Evolutionary conservation across 2,888 invertebrate genomes (phyloP).

Genomic region (Fragum whitleyi): DNA sequence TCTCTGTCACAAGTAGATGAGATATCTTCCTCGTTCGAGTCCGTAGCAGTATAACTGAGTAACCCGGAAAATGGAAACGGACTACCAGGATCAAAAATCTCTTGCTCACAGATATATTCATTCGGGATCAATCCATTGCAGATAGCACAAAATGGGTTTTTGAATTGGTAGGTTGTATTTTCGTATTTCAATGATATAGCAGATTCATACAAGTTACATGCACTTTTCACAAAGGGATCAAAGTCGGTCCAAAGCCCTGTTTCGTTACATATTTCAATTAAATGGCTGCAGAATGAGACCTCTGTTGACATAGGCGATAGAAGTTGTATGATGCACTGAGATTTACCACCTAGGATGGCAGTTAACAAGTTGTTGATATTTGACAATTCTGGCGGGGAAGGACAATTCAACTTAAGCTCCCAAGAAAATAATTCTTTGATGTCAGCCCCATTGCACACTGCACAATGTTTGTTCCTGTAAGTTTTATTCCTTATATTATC

Average conservation of each 20-base stretch:
- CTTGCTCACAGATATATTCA: background rate
- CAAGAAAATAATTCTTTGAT: background rate
- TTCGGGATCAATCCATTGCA: conserved; percentile 27
- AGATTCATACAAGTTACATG: conserved; percentile 16
- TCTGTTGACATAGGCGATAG: background rate
- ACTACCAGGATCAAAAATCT: background rate
- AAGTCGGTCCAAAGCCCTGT: conserved; percentile 23
- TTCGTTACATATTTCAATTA: background rate
- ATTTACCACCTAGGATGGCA: background rate
- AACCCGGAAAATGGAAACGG: conserved; percentile 28
- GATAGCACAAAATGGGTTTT: conserved; percentile 31
- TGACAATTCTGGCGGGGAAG: background rate
- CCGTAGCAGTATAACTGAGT: background rate
- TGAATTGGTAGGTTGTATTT: background rate
- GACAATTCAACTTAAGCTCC: background rate
- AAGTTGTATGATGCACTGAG: background rate
- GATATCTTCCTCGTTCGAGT: background rate
- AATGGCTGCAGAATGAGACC: background rate
- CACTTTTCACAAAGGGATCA: background rate
- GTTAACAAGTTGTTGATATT: background rate
- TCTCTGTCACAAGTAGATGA: background rate
- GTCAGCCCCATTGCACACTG: conserved; percentile 18
- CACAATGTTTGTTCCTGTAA: conserved; percentile 36
- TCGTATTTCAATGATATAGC: background rate
- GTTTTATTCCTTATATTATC: background rate